phyloP scores from a whole-genome alignment of 2,113 vertebrate genomes.

The Xerus inauris region DNA sequence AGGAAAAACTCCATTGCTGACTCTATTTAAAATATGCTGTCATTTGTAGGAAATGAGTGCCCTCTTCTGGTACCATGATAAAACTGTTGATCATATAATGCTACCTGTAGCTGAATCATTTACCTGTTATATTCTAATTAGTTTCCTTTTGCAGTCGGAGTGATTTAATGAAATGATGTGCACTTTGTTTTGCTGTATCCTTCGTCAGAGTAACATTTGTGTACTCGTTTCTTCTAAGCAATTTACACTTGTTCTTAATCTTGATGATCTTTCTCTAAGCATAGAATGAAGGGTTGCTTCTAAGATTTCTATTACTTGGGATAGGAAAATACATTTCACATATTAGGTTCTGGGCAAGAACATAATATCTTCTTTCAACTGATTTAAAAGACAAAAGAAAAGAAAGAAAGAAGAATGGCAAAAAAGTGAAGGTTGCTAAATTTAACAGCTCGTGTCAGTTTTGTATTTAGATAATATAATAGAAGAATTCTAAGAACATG shows the following conservation, averaged over 20 bases:
- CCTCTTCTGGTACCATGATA: conserved; percentile 78
- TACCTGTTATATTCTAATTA: conserved; percentile 18
- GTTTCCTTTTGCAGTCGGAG: background rate
- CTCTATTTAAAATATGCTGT: background rate
- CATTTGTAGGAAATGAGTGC: conserved; percentile 53
- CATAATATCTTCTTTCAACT: background rate
- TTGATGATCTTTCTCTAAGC: conserved; percentile 73
- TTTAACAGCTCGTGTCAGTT: background rate
- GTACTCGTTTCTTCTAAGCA: conserved; percentile 62
- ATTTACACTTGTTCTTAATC: conserved; percentile 70
- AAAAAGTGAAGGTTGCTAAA: background rate
- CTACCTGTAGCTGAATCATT: background rate
- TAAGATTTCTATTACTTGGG: conserved; percentile 28
- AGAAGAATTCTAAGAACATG: background rate
- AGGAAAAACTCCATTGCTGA: background rate
- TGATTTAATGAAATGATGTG: conserved; percentile 1
- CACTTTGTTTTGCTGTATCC: conserved; percentile 32
- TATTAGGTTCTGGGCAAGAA: conserved; percentile 42
- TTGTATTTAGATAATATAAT: conserved; percentile 6
- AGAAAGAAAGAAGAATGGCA: background rate
- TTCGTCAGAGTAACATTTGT: conserved; percentile 50
- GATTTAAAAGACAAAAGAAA: background rate
- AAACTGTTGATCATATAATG: conserved; percentile 43
- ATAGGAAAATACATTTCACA: conserved; percentile 27
- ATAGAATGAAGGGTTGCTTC: conserved; percentile 16